Evolutionary conservation across 2,888 invertebrate genomes (phyloP).

Genomic region (Hermaeophaga mercurialis): DNA sequence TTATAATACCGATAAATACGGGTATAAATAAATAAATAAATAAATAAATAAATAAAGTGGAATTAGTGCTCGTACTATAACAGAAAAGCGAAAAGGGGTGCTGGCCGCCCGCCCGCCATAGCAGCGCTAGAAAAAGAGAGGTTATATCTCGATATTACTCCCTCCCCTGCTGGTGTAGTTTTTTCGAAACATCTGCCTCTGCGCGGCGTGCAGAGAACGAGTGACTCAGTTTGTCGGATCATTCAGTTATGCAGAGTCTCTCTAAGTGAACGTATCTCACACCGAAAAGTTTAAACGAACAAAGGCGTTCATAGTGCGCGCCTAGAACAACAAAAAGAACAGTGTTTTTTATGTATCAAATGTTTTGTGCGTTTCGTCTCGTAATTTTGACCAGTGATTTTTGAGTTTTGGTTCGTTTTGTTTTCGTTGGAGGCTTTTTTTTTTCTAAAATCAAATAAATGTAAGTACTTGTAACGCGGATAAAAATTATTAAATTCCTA

Average conservation of each 20-base stretch:
- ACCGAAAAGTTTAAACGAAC: slow-evolving; percentile 5
- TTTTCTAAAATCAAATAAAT: slow-evolving; percentile 16
- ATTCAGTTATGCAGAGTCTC: slow-evolving; percentile 32
- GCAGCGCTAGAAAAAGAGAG: slow-evolving; percentile 17
- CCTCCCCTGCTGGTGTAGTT: slow-evolving; percentile 40
- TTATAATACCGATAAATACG: too few relatives aligned
- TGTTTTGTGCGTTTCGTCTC: slow-evolving; percentile 24
- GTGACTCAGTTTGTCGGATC: slow-evolving; percentile 28
- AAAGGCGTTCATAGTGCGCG: slow-evolving; percentile 11
- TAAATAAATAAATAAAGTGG: too few relatives aligned
- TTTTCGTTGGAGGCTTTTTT: slow-evolving; percentile 22
- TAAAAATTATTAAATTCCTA: slow-evolving; percentile 18
- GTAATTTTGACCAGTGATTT: slow-evolving; percentile 8
- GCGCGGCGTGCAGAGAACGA: slow-evolving; percentile 43
- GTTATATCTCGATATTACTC: slow-evolving; percentile 18
- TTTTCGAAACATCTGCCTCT: slow-evolving; percentile 49
- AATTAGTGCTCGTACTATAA: slow-evolving; percentile 7
- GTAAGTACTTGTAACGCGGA: slow-evolving; percentile 32
- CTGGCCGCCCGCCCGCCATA: slow-evolving; percentile 26
- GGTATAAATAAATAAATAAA: too few relatives aligned
- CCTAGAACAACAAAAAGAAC: slow-evolving; percentile 7
- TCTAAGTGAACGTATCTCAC: slow-evolving; percentile 14
- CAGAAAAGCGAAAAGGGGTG: slow-evolving; percentile 25
- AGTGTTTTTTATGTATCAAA: slow-evolving; percentile 22
- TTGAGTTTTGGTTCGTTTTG: slow-evolving; percentile 24